These are phyloP conservation scores for Romanomermis culicivorax DNA, from an alignment of 2,888 invertebrate species.

Conservation along the genomic window DNA sequence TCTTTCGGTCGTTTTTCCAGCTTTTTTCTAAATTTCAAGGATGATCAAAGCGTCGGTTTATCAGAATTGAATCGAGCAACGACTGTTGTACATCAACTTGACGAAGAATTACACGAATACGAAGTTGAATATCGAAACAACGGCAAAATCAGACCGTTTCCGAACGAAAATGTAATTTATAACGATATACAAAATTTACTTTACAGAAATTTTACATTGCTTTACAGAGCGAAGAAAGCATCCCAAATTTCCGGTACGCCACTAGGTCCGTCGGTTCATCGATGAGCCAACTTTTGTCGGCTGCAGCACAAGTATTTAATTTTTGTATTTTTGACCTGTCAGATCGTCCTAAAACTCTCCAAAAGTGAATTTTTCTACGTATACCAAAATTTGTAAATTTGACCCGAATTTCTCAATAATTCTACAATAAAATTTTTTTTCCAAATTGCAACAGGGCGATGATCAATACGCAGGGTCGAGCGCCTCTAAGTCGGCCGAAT, in stretches of 20 bases:
- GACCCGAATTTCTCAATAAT: too few species aligned
- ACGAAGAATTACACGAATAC: constrained; percentile 58
- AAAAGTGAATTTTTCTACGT: not conserved
- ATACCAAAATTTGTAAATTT: too few species aligned
- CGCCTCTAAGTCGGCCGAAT: constrained; percentile 48
- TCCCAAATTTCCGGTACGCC: constrained; percentile 12
- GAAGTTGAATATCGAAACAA: constrained; percentile 47
- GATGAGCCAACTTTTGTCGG: constrained; percentile 62
- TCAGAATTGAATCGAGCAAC: constrained; percentile 47
- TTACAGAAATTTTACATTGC: not conserved
- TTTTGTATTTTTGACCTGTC: not conserved
- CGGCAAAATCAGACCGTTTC: constrained; percentile 52
- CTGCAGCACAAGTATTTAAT: constrained; percentile 51
- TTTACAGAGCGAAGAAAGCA: constrained; percentile 6
- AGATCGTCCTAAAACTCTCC: not conserved
- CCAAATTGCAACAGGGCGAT: constrained; percentile 44
- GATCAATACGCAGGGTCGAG: constrained; percentile 39
- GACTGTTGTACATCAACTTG: constrained; percentile 44
- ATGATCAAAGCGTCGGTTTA: constrained; percentile 51
- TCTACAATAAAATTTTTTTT: too few species aligned
- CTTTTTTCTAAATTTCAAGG: too few species aligned
- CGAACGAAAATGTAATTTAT: constrained; percentile 48
- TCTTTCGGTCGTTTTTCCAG: too few species aligned
- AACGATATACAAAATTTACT: constrained; percentile 19
- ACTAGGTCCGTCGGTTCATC: constrained; percentile 40